Percentiles rank a stretch among this genome's conserved stretches.
Conservation (phyloP, 2,888 invertebrate genomes). For the Cephus rjabovi region DNA sequence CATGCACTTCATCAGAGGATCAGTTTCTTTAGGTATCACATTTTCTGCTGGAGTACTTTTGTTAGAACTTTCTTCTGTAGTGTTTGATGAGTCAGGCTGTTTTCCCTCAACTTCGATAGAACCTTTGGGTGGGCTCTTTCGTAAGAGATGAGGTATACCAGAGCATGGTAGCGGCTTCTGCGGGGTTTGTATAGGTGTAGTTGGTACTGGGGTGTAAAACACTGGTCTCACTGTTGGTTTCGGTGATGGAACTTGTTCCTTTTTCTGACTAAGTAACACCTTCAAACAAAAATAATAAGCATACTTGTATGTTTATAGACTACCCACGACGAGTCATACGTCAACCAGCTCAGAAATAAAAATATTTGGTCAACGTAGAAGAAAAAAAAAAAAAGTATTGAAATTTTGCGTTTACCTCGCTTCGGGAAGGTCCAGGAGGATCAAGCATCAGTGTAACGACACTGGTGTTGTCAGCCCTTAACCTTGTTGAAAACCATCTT, state of each 20-base stretch:
- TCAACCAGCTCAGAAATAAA: not conserved
- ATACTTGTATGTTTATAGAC: not conserved
- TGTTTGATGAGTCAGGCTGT: slow-evolving; percentile 44
- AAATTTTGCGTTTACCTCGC: slow-evolving; percentile 67
- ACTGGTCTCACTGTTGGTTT: slow-evolving; percentile 19
- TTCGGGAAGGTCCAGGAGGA: slow-evolving; percentile 85
- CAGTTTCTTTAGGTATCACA: not conserved
- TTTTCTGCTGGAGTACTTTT: not conserved
- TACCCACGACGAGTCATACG: not conserved
- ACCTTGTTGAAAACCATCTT: slow-evolving; percentile 84
- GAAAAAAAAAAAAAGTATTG: not conserved
- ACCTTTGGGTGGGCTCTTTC: not conserved
- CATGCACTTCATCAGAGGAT: no score
- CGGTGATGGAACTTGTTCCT: slow-evolving; percentile 37
- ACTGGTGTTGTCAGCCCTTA: slow-evolving; percentile 97
- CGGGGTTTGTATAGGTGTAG: slow-evolving; percentile 10
- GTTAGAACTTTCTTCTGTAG: slow-evolving; percentile 7
- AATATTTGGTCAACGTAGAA: slow-evolving; percentile 5
- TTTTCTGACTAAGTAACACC: slow-evolving; percentile 55
- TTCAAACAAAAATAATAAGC: slow-evolving; percentile 20
- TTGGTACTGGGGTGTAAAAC: slow-evolving; percentile 15
- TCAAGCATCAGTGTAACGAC: slow-evolving; percentile 93
- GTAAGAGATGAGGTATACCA: not conserved
- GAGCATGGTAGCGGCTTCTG: slow-evolving; percentile 5
- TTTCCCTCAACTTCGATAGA: slow-evolving; percentile 24